Percentiles rank a stretch among this genome's conserved stretches.
These are phyloP conservation scores for Cerastis leucographa DNA, from an alignment of 2,888 invertebrate species.

Conservation along the genomic window DNA sequence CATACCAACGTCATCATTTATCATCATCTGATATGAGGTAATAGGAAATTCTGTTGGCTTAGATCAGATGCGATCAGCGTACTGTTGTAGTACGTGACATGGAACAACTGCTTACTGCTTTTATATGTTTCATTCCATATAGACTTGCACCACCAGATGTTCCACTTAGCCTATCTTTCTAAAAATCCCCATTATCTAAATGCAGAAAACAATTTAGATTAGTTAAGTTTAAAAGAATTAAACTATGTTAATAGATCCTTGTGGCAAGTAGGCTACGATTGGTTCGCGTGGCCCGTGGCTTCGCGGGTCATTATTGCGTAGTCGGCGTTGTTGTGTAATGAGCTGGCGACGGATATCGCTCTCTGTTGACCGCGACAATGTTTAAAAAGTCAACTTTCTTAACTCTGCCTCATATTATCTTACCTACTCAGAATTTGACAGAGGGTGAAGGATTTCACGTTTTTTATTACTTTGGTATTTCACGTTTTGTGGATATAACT, in stretches of 20 bases:
- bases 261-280: slow-evolving; percentile 53
- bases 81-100: no score
- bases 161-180: no score
- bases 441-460: background rate
- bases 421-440: background rate
- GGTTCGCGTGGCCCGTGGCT: slow-evolving; percentile 55
- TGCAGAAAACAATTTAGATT: background rate
- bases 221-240: slow-evolving; percentile 15
- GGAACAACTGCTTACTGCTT: background rate
- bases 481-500: background rate
- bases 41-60: background rate
- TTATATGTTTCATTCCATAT: background rate
- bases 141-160: background rate
- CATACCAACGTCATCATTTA: background rate
- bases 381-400: slow-evolving; percentile 51
- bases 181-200: background rate
- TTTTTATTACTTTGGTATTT: no score
- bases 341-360: slow-evolving; percentile 59
- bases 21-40: background rate
- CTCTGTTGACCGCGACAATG: slow-evolving; percentile 44
- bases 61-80: background rate
- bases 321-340: slow-evolving; percentile 69
- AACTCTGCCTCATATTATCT: slow-evolving; percentile 25
- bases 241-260: slow-evolving; percentile 56
- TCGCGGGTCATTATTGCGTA: slow-evolving; percentile 73